Evolutionary conservation across 2,797 vertebrate genomes (phyloP), one percentile per base, ranked within the genome.

Genomic region (Gobionotothen gibberifrons): DNA sequence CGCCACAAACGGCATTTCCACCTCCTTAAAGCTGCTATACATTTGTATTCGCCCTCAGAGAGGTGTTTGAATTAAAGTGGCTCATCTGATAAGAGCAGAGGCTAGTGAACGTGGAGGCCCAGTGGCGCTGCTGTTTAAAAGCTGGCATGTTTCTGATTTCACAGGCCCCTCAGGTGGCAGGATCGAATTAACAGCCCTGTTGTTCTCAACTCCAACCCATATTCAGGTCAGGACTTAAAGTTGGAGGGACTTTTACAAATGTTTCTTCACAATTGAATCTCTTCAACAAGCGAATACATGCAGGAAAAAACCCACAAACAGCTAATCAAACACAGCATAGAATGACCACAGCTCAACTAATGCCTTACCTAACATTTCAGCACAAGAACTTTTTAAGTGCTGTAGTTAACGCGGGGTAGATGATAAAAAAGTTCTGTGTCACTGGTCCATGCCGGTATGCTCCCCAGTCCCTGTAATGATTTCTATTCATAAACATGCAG

Each of bases 401-500:
- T 60, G 83, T 68, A 58, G 78, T 58, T 69, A 58, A 70, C 32
- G 47, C 58, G n/a, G 61, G 82, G 56, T 79, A 80, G 83, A 90
- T 62, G 85, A 90, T 86, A 88, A 92, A 87, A 93, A 91, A 90
- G 91, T 90, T 93, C 83, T 88, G 87, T 94, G 86, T 89, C 87
- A 90, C 82, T 89, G 92, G 92, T 89, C 87, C 87, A 90, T 93
- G 91, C 72, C 83, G 74, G 84, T 81, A 88, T 89, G 90, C 90
- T 93, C 89, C 91, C 89, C 81, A 83, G 91, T 93, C 86, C 84
- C 89, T 89, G 84, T 91, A 92, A 93, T 93, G 86, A 89, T 90
- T 91, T 91, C 91, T 90, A 90, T 94, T 95, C 92, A 95, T 90
- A 93, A 93, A 92, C 90, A 93, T 92, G 91, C 91, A 85, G 84